A percentile compares a stretch with the other conserved stretches of the same genome.
Evolutionary conservation across 2,888 invertebrate species (phyloP).

Genomic region (Andrena flavipes): DNA sequence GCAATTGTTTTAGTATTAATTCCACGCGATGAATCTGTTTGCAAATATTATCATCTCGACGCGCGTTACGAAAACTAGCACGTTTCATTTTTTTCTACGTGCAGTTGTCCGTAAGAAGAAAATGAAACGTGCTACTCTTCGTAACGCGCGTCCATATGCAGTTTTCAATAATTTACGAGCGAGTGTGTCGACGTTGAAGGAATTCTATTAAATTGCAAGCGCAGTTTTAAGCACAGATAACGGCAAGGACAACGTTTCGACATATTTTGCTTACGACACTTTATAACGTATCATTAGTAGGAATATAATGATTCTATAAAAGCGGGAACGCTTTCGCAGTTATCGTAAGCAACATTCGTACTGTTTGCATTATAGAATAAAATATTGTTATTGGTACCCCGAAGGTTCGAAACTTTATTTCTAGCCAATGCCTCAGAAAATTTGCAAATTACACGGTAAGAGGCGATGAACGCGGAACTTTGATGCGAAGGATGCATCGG

Average conservation of each 20-base stretch:
- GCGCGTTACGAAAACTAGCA: no score
- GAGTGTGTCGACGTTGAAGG: not conserved
- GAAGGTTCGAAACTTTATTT: not conserved
- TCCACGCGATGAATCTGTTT: no score
- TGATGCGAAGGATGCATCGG: not conserved
- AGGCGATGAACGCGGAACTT: not conserved
- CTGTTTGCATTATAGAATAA: not conserved
- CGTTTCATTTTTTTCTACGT: no score
- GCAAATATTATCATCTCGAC: not conserved
- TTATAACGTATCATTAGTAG: not conserved
- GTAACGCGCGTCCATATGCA: no score
- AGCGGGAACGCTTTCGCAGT: not conserved
- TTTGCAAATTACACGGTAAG: slow-evolving; percentile 5
- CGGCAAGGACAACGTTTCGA: not conserved
- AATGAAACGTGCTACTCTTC: no score
- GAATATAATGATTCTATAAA: not conserved
- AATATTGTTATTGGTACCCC: not conserved
- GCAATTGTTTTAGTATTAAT: not conserved
- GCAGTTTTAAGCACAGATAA: not conserved
- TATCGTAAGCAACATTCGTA: not conserved
- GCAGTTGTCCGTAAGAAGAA: no score
- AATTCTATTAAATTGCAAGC: not conserved
- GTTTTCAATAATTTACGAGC: not conserved
- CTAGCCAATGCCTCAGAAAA: slow-evolving; percentile 7
- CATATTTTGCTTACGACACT: not conserved